Conservation (phyloP, 2,797 vertebrate genomes). For the Anguilla marmorata region DNA sequence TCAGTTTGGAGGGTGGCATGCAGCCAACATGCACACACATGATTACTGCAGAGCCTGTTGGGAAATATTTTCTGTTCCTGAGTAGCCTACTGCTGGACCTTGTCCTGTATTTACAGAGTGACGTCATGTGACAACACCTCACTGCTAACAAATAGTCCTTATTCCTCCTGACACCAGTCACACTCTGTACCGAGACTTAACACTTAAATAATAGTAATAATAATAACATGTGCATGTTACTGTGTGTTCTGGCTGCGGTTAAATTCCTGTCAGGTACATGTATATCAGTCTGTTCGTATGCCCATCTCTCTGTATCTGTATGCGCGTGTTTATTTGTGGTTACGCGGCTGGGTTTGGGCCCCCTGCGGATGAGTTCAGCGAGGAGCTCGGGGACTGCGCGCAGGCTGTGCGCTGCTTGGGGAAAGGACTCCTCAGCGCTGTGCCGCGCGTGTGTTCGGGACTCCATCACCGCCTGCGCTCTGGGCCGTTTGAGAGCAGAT, state of each 20-base stretch:
- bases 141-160: neutral
- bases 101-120: constrained; percentile 41
- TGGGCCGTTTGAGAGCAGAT: neutral
- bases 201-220: neutral
- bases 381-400: neutral
- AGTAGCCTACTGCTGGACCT: constrained; percentile 43
- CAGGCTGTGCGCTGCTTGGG: neutral
- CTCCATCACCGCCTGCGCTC: neutral
- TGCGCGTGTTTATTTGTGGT: constrained; percentile 35
- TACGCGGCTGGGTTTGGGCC: neutral
- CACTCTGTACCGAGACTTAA: neutral
- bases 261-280: neutral
- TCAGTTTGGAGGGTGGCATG: neutral
- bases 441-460: neutral
- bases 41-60: neutral
- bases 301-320: neutral
- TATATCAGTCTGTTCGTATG: neutral
- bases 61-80: constrained; percentile 24
- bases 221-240: neutral
- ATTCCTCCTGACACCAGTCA: neutral
- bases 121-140: constrained; percentile 33
- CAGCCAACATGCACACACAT: neutral
- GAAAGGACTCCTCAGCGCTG: neutral
- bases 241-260: neutral
- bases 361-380: neutral